Evolutionary conservation across 2,888 invertebrate genomes (phyloP), one percentile per base, ranked within the genome.

Genomic region (Parnassius mnemosyne): DNA sequence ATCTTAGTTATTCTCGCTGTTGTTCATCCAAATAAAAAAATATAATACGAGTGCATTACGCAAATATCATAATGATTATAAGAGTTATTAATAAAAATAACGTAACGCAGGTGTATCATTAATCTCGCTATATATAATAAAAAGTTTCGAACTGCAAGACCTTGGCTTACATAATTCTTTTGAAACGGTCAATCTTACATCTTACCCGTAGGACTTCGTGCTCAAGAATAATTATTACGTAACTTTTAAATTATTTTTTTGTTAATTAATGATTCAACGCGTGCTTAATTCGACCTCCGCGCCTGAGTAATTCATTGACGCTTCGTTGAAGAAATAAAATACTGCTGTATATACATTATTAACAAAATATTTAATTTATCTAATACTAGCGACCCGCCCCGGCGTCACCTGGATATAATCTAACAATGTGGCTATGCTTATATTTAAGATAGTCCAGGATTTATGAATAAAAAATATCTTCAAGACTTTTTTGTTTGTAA

Each of bases 101-200:
- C 43, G 10, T 43, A 9, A 49, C 16, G 49, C 3, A 5, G 13
- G 9, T 9, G 13, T 49, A 69, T 75, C 74, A 75, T 80, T 79
- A 76, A 76, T 76, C 73, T 68, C 58, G 60, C 66, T 57, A 61
- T 69, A 66, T 68, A 74, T 70, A 72, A 72, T 75, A 69, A 68
- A 68, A 71, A 57, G 16, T 60, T 66, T 65, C 66, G 68, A 65
- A 64, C 52, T 63, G 58, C 60, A 50, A 50, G 67, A 66, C 74
- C 72, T 73, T 74, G 72, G 66, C 67, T 64, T 59, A 43, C 61
- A 68, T 65, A 65, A 65, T 46, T 55, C 62, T 64, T 65, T 57
- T 55, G 56, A 41, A 60, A 63, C 49, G 34, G 16, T 16, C 46
- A 42, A 58, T 58, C 50, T n/a, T 16, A 47, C 49, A 58, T 58